phyloP scores from a whole-genome alignment of 2,113 vertebrate genomes.

The Turdus rufiventris region DNA sequence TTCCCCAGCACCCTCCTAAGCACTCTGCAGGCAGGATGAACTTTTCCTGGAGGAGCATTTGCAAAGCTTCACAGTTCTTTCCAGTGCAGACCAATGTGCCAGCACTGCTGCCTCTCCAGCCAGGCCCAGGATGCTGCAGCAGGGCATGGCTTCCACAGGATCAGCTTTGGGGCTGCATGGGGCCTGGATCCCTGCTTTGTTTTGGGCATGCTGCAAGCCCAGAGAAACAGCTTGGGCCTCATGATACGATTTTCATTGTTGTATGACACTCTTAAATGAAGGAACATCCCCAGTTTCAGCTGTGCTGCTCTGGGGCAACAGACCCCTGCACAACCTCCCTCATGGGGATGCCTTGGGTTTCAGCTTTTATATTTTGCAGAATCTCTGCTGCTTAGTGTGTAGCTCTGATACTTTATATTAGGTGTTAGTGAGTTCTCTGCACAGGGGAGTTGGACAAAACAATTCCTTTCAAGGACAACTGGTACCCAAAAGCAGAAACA shows the following conservation, averaged over 20 bases:
- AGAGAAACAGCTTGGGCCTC: not conserved
- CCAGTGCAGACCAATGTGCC: fast-evolving
- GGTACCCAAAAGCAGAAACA: no score
- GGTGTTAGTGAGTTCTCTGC: no score
- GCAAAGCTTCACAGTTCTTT: not conserved
- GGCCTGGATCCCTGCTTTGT: not conserved
- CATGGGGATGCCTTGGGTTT: no score
- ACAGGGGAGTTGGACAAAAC: no score
- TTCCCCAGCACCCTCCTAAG: not conserved
- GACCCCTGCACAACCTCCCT: fast-evolving
- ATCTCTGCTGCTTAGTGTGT: no score
- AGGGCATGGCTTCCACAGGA: not conserved
- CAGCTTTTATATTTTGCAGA: no score
- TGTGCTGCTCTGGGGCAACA: not conserved
- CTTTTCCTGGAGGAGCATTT: not conserved
- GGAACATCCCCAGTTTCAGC: not conserved
- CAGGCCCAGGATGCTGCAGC: not conserved
- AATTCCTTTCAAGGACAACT: no score
- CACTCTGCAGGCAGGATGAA: not conserved
- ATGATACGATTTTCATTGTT: fast-evolving
- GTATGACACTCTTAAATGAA: not conserved
- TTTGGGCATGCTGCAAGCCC: not conserved
- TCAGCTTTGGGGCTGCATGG: no score
- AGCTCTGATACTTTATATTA: no score
- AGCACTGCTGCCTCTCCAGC: fast-evolving